phyloP scores from a whole-genome alignment of 2,113 vertebrate genomes.

The Azemiops feae region DNA sequence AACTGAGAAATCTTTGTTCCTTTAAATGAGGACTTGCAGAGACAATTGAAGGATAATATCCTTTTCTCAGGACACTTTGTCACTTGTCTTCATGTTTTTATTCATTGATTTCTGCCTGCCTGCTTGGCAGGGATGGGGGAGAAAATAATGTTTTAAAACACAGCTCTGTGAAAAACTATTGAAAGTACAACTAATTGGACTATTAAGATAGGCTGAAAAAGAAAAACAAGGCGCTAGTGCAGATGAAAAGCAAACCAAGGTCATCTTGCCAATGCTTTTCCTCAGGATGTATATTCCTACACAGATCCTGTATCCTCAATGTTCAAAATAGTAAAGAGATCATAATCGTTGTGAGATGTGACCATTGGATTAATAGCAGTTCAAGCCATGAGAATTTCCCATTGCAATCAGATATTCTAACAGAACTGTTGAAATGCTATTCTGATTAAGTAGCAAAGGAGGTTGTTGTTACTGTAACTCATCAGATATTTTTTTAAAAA shows the following conservation, averaged over 20 bases:
- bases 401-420: neutral
- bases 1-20: conserved; percentile 17
- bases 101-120: neutral
- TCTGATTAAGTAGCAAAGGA: neutral
- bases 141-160: neutral
- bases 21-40: neutral
- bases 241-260: neutral
- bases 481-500: neutral
- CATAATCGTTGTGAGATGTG: neutral
- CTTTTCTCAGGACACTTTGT: neutral
- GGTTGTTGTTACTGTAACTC: neutral
- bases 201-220: neutral
- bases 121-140: neutral
- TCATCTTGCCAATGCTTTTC: neutral
- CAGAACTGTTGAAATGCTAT: neutral
- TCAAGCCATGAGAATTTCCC: neutral
- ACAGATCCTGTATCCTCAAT: neutral
- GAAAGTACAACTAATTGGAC: neutral
- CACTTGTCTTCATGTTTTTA: fast-evolving
- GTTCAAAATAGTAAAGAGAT: neutral
- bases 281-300: neutral
- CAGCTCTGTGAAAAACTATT: conserved; percentile 2
- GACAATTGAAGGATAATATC: neutral
- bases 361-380: neutral
- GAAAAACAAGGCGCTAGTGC: neutral